Percentiles rank a stretch among this genome's conserved stretches.
Conservation (phyloP, 2,113 vertebrate species). For the Regulus satrapa region DNA sequence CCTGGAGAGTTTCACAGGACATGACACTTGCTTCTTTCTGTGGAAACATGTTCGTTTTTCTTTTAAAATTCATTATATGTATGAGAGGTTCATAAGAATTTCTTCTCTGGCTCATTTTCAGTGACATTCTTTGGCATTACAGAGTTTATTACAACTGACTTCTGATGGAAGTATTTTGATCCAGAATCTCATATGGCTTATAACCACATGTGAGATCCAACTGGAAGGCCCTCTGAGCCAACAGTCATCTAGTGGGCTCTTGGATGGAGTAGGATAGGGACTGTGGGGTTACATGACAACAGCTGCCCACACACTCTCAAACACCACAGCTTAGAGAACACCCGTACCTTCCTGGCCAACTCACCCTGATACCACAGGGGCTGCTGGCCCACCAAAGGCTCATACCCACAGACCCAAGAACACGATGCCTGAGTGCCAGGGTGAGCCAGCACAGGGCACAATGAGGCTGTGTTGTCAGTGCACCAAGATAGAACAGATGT, state of each 20-base stretch:
- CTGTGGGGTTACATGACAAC: not conserved
- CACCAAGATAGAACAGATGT: not conserved
- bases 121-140: not conserved
- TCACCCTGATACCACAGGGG: not conserved
- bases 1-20: not conserved
- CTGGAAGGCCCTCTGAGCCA: not conserved
- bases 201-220: not conserved
- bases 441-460: not conserved
- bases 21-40: not conserved
- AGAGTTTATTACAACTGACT: not conserved
- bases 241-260: not conserved
- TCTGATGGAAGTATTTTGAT: not conserved
- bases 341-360: rapidly evolving
- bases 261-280: not conserved
- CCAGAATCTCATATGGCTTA: not conserved
- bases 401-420: not conserved
- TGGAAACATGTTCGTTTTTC: not conserved
- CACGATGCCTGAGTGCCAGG: not conserved
- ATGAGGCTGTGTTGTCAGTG: not conserved
- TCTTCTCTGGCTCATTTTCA: not conserved
- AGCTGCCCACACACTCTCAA: not conserved
- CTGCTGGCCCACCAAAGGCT: not conserved
- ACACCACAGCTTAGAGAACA: not conserved
- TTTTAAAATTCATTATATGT: not conserved
- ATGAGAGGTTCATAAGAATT: not conserved